Evolutionary conservation across 2,113 vertebrate genomes (phyloP).

Genomic region (Nothoprocta perdicaria): DNA sequence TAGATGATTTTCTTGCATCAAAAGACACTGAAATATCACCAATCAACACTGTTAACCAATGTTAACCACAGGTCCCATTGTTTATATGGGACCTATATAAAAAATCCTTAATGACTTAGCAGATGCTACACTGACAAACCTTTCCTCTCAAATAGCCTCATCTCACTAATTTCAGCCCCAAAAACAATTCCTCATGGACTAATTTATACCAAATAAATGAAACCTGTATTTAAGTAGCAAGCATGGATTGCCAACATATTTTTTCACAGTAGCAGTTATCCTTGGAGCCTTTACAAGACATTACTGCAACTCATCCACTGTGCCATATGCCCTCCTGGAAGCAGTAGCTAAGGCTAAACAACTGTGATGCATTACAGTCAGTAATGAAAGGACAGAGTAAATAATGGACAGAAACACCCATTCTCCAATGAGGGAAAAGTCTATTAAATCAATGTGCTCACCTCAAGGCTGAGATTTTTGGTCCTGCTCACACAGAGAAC

Average conservation of each 20-base stretch:
- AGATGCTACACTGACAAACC: not conserved
- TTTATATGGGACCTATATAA: not conserved
- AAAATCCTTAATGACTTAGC: not conserved
- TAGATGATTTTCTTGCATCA: not conserved
- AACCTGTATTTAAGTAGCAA: not conserved
- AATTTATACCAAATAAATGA: not conserved
- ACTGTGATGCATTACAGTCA: fast-evolving
- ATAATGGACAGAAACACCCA: not conserved
- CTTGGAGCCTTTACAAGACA: not conserved
- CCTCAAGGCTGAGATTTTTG: not conserved
- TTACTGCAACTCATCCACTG: not conserved
- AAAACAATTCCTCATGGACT: not conserved
- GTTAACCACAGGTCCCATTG: too few relatives aligned
- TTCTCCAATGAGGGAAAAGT: not conserved
- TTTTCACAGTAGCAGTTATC: not conserved
- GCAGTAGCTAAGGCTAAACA: not conserved
- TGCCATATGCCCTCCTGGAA: not conserved
- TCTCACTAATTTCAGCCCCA: not conserved
- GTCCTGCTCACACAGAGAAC: not conserved
- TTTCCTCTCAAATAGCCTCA: not conserved
- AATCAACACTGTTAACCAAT: not conserved
- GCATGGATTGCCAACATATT: not conserved
- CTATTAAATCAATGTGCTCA: not conserved
- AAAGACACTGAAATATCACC: not conserved
- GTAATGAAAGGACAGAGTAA: not conserved